Evolutionary conservation across 2,888 invertebrate species (phyloP), one percentile per base, ranked within the genome.

Genomic region (Caradrina kadenii): DNA sequence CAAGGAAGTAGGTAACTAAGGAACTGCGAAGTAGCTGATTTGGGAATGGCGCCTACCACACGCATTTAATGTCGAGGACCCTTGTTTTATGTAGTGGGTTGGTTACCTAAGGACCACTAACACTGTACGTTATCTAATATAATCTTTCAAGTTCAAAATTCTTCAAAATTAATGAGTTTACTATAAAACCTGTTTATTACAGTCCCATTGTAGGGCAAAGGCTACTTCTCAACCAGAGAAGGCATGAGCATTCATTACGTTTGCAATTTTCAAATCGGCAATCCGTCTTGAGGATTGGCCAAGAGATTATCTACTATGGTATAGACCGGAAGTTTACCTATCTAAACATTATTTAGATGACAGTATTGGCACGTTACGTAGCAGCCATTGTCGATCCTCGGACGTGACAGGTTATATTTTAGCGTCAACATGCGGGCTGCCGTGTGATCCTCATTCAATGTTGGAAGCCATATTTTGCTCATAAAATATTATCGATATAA

Each of bases 401-500:
- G 60, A 56, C 39, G 31, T 63, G 76, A 68, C 75, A 50, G 56
- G 53, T 19, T 54, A 50, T 79, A 68, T 63, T 63, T 74, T 48
- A 64, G 52, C 68, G 17, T 19, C 53, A 49, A 48, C 55, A 19
- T 63, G 68, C 61, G 56, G 53, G 45, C 6, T 31, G 21, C 60
- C 67, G 22, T 19, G 26, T 60, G 39, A 54, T 48, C 45, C 59
- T 49, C 48, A 19, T 58, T 66, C 35, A 62, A 1, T 22, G 39
- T 10, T 21, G 50, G 15, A 4, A 56, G 15, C 45, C 13, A 26
- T 70, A 64, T 70, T 64, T 59, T 49, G 4, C n/a, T 22, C 21
- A 22, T 49, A 62, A 59, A 65, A 78, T 78, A 72, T 72, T 49
- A 59, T 62, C 56, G 19, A 69, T 42, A 72, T 73, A 48, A 72